These are phyloP conservation scores for Mellivora capensis DNA, from an alignment of 2,113 vertebrate genomes.

Conservation along the genomic window DNA sequence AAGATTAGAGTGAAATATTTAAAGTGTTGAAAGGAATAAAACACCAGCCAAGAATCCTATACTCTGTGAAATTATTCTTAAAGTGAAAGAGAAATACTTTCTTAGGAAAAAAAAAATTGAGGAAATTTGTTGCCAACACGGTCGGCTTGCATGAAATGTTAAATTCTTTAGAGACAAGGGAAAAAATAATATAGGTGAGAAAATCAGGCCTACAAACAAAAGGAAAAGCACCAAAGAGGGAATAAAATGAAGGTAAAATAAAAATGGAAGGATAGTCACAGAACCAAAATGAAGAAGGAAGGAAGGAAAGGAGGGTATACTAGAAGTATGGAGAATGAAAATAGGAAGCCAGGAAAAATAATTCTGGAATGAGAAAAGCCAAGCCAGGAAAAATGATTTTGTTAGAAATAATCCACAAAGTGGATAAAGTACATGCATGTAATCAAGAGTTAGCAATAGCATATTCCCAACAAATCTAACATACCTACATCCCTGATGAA, in stretches of 20 bases:
- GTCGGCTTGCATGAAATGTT: neutral
- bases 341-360: neutral
- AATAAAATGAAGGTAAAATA: neutral
- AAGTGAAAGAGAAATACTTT: neutral
- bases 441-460: neutral
- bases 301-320: neutral
- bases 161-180: neutral
- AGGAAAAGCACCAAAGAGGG: neutral
- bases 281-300: neutral
- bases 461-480: conserved; percentile 60
- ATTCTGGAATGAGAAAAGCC: neutral
- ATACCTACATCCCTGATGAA: conserved; percentile 98
- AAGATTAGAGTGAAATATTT: neutral
- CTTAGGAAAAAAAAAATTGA: neutral
- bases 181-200: neutral
- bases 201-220: neutral
- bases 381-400: neutral
- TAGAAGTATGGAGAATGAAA: neutral
- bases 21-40: neutral
- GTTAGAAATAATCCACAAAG: neutral
- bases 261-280: neutral
- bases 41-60: neutral
- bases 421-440: neutral
- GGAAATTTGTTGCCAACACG: neutral
- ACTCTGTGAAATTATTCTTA: neutral